Evolutionary conservation across 2,888 invertebrate genomes (phyloP).

Genomic region (Cosmorhoe ocellata): DNA sequence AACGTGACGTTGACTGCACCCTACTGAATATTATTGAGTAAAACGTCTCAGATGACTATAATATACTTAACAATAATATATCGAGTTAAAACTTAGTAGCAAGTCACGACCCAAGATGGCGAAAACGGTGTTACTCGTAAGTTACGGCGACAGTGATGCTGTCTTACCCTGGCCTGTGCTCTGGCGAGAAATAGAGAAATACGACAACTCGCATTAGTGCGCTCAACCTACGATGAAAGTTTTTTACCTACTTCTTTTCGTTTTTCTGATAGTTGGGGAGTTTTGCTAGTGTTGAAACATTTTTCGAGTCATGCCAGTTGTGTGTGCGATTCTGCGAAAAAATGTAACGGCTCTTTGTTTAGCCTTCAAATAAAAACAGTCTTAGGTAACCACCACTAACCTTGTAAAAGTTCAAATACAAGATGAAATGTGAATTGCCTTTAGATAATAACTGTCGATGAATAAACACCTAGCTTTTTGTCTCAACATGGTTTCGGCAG

Average conservation of each 20-base stretch:
- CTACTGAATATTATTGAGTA: constrained; percentile 11
- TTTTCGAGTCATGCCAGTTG: neutral
- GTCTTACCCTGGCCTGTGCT: neutral
- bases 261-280: constrained; percentile 4
- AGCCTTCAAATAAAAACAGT: too few relatives aligned
- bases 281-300: neutral
- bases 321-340: neutral
- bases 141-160: constrained; percentile 19
- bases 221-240: constrained; percentile 30
- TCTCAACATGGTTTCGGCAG: neutral
- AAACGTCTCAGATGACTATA: constrained; percentile 16
- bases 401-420: too few relatives aligned
- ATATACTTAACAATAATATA: constrained; percentile 22
- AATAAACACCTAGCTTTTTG: constrained; percentile 5
- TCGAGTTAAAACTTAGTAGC: constrained; percentile 26
- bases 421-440: too few relatives aligned
- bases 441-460: neutral
- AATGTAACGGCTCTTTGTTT: neutral
- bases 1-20: neutral
- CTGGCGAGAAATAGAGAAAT: constrained; percentile 47
- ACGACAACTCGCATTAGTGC: constrained; percentile 53
- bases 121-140: constrained; percentile 13
- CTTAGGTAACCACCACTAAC: too few relatives aligned
- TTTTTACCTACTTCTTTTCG: constrained; percentile 25
- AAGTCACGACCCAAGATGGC: constrained; percentile 16